Base-by-base conservation (phyloP, 2,888 invertebrate species). In the Gasteruption jaculator region DNA sequence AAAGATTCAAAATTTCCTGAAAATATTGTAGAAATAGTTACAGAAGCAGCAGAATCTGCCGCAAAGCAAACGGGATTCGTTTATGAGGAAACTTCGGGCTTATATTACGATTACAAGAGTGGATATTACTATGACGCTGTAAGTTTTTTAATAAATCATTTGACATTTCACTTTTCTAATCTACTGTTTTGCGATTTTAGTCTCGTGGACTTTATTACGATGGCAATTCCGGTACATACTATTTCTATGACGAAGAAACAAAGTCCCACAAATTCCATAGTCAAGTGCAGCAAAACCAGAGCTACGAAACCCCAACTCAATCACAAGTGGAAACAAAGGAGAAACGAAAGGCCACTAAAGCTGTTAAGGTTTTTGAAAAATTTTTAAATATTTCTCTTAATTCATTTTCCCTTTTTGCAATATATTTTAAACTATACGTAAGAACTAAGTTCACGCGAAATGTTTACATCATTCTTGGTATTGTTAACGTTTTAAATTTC, bases 81-180 rank as follows among this genome's bases (percentile, higher is more conserved):
- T 19, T 91, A 86, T 71, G 91, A 92, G 52, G 83, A 86, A 61
- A 86, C 85, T 3, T 86, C 87, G 16, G 91, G 91, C 51, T 78
- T 91, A 73, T 92, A 91, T 71, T 91, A 91, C 70, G 90, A 92
- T 71, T 86, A 85, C 54, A 85, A 82, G 60, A 85, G 88, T 52
- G 91, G 91, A 47, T 92, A 90, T 73, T 92, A 92, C 73, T 92
- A 91, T 65, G 89, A 91, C 75, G 81, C 89, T 54, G 91, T 90
- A 76, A 75, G 79, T 76, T 49, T n/a, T n/a, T n/a, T n/a, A n/a
- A n/a, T n/a, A n/a, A n/a, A n/a, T 38, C 35, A 27, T 3, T 4
- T 2, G 20, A 11, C 29, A 24, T 34, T 14, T 39, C 16, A 8
- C 8, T 18, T 21, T 20, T 32, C 32, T 29, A 38, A 16, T 31